Evolutionary conservation across 1,140 invertebrate species (phyloP).

Genomic region (Agraylea sexmaculata): DNA sequence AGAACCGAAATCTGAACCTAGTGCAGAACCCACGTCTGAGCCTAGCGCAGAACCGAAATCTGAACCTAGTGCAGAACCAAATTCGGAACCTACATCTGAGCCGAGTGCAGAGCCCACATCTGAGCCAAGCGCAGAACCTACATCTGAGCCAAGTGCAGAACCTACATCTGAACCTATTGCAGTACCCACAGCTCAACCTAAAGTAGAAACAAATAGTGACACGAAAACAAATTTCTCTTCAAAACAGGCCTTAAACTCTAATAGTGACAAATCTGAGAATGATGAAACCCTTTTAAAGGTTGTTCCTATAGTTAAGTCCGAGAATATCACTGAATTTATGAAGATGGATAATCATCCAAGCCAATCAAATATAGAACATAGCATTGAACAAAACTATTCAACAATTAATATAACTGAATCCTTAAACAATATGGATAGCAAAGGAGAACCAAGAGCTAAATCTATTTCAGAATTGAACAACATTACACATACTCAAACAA

Average conservation of each 20-base stretch:
- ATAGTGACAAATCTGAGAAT: conserved; percentile 22
- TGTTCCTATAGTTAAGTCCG: too few relatives aligned
- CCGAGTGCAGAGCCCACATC: conserved; percentile 17
- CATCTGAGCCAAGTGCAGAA: conserved; percentile 25
- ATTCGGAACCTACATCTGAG: conserved; percentile 25
- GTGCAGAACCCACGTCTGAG: conserved; percentile 21
- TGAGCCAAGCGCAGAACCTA: conserved; percentile 24
- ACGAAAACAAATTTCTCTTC: conserved; percentile 20
- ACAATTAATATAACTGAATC: too few relatives aligned
- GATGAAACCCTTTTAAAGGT: too few relatives aligned
- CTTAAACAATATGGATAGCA: too few relatives aligned
- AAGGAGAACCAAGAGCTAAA: too few relatives aligned
- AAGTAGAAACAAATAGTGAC: conserved; percentile 24
- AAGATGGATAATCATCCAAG: conserved; percentile 11
- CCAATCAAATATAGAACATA: conserved; percentile 10
- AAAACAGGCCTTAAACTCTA: conserved; percentile 21
- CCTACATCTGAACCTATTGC: conserved; percentile 20
- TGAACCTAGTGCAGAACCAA: conserved; percentile 23
- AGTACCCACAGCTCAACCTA: too few relatives aligned
- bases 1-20: conserved; percentile 21
- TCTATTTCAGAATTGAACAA: too few relatives aligned
- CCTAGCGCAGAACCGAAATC: conserved; percentile 21
- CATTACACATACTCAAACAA: too few relatives aligned
- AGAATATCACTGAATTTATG: conserved; percentile 25
- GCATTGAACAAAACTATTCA: conserved; percentile 1